A percentile compares a stretch with the other conserved stretches of the same genome.
phyloP scores from a whole-genome alignment of 2,888 invertebrate species.

The Lordiphosa fenestrarum region DNA sequence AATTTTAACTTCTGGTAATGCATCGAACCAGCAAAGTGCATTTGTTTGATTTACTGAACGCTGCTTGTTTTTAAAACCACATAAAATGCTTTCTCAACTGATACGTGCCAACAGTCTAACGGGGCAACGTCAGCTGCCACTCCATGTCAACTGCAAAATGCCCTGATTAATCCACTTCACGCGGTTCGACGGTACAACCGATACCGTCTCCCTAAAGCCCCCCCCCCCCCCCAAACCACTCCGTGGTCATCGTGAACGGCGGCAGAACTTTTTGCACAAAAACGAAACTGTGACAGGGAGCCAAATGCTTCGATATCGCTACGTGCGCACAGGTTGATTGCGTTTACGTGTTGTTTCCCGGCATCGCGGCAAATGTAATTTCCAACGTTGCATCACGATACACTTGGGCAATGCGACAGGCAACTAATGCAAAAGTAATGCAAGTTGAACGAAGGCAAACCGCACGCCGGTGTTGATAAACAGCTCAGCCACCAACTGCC shows the following conservation, averaged over 20 bases:
- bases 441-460: conserved; percentile 11
- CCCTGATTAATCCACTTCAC: conserved; percentile 67
- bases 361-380: neutral
- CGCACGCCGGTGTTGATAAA: conserved; percentile 26
- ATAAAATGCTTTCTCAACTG: conserved; percentile 34
- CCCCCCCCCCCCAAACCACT: neutral
- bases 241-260: conserved; percentile 8
- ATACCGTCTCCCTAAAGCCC: conserved; percentile 1
- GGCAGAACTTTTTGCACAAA: conserved; percentile 20
- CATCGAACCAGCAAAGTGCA: conserved; percentile 3
- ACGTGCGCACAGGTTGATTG: conserved; percentile 62
- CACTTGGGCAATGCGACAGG: conserved; percentile 8
- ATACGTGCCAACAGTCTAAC: conserved; percentile 46
- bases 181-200: conserved; percentile 14
- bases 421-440: conserved; percentile 21
- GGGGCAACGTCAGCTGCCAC: conserved; percentile 25
- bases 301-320: conserved; percentile 46
- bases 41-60: conserved; percentile 37
- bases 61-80: conserved; percentile 26
- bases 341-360: conserved; percentile 60
- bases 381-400: conserved; percentile 1
- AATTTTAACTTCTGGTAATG: neutral
- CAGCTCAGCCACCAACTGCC: conserved; percentile 7
- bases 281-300: conserved; percentile 34
- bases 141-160: conserved; percentile 29